Evolutionary conservation across 2,888 invertebrate genomes (phyloP), one percentile per base, ranked within the genome.

Genomic region (Sipha maydis): DNA sequence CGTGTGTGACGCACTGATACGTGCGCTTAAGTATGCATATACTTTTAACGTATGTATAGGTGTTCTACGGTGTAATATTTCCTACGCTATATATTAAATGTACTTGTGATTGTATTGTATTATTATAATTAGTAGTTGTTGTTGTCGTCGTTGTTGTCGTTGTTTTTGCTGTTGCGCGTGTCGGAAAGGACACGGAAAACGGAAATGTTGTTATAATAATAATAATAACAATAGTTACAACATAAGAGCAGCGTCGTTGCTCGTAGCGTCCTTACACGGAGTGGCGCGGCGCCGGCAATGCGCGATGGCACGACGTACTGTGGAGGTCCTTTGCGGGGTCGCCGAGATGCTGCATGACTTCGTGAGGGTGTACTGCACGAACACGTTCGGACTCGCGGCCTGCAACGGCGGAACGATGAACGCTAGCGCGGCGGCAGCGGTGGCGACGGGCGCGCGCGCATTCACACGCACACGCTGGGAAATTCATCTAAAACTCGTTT

Each of bases 301-400:
- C 8, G 19, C 9, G 34, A 8, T 80, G 34, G 25, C 67, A 19
- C 77, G 79, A 17, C 82, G 82, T 69, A 71, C 48, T 31, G 48
- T 25, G 21, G 48, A 25, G 69, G 14, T 82, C 31, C 54, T 83
- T 83, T 31, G 56, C 73, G 38, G 73, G n/a, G 31, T n/a, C 73
- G 9, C 41, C 73, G 73, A 34, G 73, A 75, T 14, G 83, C 54
- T 83, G 83, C 83, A 83, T 83, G 83, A 83, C 83, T 61, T 61
- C 25, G 21, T 21, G 34, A 34, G 17, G 14, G 28, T 28, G 71
- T 25, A n/a, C 31, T 21, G 41, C 61, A 48, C 48, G 31, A 34
- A 25, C 48, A 54, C 76, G 76, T 84, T 41, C 41, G 41, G 41
- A 76, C 38, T 41, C 9, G 69, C 80, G 80, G 41, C 61, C 34